Conservation (phyloP, 2,888 invertebrate species). For the Metopia argyrocephala region DNA sequence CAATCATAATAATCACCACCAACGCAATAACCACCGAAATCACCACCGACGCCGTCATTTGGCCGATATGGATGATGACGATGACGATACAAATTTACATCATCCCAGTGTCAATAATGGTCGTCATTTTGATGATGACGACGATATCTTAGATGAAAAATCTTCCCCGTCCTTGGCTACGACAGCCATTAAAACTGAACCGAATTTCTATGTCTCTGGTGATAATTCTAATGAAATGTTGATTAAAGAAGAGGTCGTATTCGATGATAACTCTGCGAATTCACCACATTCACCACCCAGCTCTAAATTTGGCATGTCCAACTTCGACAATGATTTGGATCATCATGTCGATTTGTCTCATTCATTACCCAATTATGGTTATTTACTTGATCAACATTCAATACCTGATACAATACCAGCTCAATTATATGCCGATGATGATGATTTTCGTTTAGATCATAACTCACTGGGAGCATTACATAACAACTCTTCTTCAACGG, state of each 20-base stretch:
- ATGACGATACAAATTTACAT: conserved; percentile 70
- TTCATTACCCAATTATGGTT: conserved; percentile 77
- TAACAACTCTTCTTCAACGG: conserved; percentile 76
- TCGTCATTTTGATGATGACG: conserved; percentile 62
- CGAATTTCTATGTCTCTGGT: conserved; percentile 77
- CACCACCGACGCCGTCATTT: conserved; percentile 76
- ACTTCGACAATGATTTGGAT: conserved; percentile 77
- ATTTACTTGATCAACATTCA: conserved; percentile 77
- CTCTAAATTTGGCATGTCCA: conserved; percentile 76
- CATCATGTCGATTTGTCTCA: conserved; percentile 76
- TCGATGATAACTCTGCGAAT: conserved; percentile 75
- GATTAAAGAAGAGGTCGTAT: conserved; percentile 77
- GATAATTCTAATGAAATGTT: conserved; percentile 78
- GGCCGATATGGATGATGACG: conserved; percentile 73
- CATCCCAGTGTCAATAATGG: conserved; percentile 59
- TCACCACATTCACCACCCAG: conserved; percentile 78
- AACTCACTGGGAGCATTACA: conserved; percentile 75
- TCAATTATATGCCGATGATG: conserved; percentile 76
- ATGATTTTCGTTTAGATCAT: conserved; percentile 77
- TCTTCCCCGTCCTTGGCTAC: conserved; percentile 78
- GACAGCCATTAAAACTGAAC: conserved; percentile 77
- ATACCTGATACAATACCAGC: conserved; percentile 78
- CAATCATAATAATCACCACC: conserved; percentile 63
- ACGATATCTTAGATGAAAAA: conserved; percentile 73
- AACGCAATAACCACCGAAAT: conserved; percentile 75